Evolutionary conservation across 2,113 vertebrate species (phyloP).

Genomic region (Lagopus leucura): DNA sequence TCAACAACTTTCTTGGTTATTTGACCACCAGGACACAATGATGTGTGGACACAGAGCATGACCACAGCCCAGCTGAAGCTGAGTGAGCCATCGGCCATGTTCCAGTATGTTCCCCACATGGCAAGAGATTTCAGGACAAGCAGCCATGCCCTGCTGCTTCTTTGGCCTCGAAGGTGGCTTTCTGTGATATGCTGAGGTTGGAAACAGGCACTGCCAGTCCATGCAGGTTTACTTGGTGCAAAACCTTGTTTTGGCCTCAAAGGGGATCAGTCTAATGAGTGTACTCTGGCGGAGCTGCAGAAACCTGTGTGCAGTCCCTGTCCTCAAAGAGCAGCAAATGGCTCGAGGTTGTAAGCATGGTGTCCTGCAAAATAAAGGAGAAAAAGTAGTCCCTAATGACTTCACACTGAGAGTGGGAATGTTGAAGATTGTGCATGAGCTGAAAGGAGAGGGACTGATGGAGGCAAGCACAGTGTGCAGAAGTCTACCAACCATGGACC

Average conservation of each 20-base stretch:
- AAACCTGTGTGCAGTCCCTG: not conserved
- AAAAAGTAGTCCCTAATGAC: not conserved
- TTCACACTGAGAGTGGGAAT: not conserved
- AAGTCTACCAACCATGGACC: not conserved
- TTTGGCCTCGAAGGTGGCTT: not conserved
- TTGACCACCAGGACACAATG: fast-evolving
- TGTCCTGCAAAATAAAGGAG: not conserved
- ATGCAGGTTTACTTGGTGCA: not conserved
- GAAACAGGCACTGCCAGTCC: not conserved
- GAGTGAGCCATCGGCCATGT: not conserved
- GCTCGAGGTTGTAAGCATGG: not conserved
- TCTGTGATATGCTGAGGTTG: fast-evolving
- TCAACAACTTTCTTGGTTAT: not conserved
- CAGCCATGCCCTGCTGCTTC: not conserved
- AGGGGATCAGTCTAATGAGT: not conserved
- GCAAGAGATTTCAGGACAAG: not conserved
- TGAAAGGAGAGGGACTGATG: not conserved
- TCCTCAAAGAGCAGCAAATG: not conserved
- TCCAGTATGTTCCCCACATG: not conserved
- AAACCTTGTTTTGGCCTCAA: not conserved
- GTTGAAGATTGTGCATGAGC: not conserved
- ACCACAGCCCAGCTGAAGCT: not conserved
- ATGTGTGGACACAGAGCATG: not conserved
- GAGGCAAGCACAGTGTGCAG: not conserved
- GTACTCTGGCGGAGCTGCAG: not conserved